These are phyloP conservation scores for Temnothorax unifasciatus DNA, from an alignment of 2,888 invertebrate species.

Conservation along the genomic window DNA sequence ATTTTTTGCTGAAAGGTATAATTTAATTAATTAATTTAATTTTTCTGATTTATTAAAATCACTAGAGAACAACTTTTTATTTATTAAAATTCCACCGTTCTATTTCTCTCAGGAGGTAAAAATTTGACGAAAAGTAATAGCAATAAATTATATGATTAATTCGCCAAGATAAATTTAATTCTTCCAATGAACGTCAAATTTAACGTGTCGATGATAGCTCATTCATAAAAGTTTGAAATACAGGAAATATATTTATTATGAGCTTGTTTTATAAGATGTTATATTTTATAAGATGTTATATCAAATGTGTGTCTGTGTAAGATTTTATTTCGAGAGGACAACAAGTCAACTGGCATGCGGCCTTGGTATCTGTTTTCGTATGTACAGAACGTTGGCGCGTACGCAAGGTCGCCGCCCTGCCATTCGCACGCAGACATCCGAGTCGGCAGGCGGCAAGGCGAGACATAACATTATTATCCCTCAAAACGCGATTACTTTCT, in stretches of 20 bases:
- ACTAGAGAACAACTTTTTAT: not conserved
- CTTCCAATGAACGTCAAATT: not conserved
- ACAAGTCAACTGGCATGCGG: not conserved
- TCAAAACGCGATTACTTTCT: not conserved
- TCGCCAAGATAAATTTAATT: not conserved
- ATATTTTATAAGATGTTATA: not conserved
- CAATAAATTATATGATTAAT: not conserved
- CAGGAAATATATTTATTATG: not conserved
- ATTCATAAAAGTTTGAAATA: not conserved
- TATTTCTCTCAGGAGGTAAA: not conserved
- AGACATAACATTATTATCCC: slow-evolving; percentile 4
- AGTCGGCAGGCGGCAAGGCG: not conserved
- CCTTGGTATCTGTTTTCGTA: not conserved
- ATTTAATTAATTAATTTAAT: slow-evolving; percentile 16
- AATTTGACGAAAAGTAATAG: not conserved
- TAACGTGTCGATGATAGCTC: not conserved
- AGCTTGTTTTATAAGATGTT: not conserved
- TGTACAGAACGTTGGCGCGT: not conserved
- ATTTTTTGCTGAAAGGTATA: not conserved
- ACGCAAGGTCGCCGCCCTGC: not conserved
- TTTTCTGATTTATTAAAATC: not conserved
- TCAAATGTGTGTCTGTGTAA: not conserved
- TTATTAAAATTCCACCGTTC: not conserved
- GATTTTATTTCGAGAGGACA: not conserved
- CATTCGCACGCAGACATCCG: not conserved